phyloP scores from a whole-genome alignment of 2,888 invertebrate species.

The Panzeria rudis region DNA sequence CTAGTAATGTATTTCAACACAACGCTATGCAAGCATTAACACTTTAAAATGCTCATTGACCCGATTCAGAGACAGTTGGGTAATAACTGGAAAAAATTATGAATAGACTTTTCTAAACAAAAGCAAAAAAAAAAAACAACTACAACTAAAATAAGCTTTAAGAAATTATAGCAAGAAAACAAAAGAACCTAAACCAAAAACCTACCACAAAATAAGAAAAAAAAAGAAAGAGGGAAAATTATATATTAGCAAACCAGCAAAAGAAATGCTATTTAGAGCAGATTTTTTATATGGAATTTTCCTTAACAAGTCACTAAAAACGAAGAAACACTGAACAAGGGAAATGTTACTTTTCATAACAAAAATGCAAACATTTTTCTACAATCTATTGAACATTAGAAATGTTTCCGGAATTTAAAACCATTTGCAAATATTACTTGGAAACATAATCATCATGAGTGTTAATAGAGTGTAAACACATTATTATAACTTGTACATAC shows the following conservation, averaged over 20 bases:
- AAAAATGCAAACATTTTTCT: slow-evolving; percentile 44
- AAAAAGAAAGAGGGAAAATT: not conserved
- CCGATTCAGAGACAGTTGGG: slow-evolving; percentile 64
- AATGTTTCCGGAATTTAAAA: slow-evolving; percentile 72
- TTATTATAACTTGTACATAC: slow-evolving; percentile 45
- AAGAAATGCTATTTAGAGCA: slow-evolving; percentile 44
- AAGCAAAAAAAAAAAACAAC: not conserved
- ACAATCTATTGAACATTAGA: slow-evolving; percentile 59
- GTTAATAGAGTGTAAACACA: slow-evolving; percentile 69
- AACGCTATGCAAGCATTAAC: slow-evolving; percentile 55
- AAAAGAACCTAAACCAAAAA: slow-evolving; percentile 23
- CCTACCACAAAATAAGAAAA: slow-evolving; percentile 28
- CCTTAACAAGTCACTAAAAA: slow-evolving; percentile 52
- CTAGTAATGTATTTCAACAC: slow-evolving; percentile 26
- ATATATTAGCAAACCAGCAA: not conserved
- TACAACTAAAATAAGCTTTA: slow-evolving; percentile 20
- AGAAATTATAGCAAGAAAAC: slow-evolving; percentile 27
- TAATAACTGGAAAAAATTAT: slow-evolving; percentile 43
- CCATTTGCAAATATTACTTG: slow-evolving; percentile 63
- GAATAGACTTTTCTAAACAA: slow-evolving; percentile 36
- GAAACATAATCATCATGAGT: slow-evolving; percentile 54
- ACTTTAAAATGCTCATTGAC: slow-evolving; percentile 68
- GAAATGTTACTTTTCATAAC: slow-evolving; percentile 53
- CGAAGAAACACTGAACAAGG: slow-evolving; percentile 29
- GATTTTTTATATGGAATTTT: slow-evolving; percentile 28